phyloP scores from a whole-genome alignment of 2,888 invertebrate genomes.

The Diloba caeruleocephala region DNA sequence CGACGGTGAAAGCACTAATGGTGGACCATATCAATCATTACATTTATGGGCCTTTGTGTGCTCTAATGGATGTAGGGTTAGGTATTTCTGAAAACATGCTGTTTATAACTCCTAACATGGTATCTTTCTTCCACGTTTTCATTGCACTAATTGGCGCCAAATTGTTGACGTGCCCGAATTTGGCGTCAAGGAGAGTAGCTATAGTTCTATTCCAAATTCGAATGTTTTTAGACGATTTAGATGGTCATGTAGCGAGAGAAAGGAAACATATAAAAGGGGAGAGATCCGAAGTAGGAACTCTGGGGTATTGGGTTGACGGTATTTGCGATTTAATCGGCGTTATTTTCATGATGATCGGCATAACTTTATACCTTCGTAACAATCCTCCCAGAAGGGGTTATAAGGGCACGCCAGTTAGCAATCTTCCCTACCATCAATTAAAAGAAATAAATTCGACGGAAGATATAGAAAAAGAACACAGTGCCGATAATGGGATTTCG shows the following conservation, averaged over 20 bases:
- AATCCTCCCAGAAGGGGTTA: slow-evolving; percentile 93
- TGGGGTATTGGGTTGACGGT: slow-evolving; percentile 95
- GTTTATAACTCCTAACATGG: slow-evolving; percentile 94
- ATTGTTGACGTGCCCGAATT: slow-evolving; percentile 92
- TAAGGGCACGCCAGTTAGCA: slow-evolving; percentile 89
- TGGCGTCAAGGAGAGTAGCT: slow-evolving; percentile 92
- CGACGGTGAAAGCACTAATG: slow-evolving; percentile 95
- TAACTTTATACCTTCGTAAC: slow-evolving; percentile 91
- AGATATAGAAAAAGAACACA: slow-evolving; percentile 81
- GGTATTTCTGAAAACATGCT: slow-evolving; percentile 89
- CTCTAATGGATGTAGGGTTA: slow-evolving; percentile 91
- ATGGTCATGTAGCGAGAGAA: slow-evolving; percentile 95
- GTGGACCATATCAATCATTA: slow-evolving; percentile 96
- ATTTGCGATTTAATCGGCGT: slow-evolving; percentile 94
- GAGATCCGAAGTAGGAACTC: slow-evolving; percentile 93
- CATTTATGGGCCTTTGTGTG: slow-evolving; percentile 94
- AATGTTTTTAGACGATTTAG: slow-evolving; percentile 95
- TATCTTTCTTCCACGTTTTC: slow-evolving; percentile 94
- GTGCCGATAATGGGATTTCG: slow-evolving; percentile 87
- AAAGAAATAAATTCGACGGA: slow-evolving; percentile 81
- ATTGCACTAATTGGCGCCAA: slow-evolving; percentile 93
- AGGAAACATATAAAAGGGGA: slow-evolving; percentile 93
- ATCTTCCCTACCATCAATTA: slow-evolving; percentile 83
- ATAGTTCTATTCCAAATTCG: slow-evolving; percentile 94
- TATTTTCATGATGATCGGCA: slow-evolving; percentile 91